A percentile compares a stretch with the other conserved stretches of the same genome.
These are phyloP conservation scores for Drosophila aff. DNA, from an alignment of 1,140 invertebrate species.

Conservation along the genomic window DNA sequence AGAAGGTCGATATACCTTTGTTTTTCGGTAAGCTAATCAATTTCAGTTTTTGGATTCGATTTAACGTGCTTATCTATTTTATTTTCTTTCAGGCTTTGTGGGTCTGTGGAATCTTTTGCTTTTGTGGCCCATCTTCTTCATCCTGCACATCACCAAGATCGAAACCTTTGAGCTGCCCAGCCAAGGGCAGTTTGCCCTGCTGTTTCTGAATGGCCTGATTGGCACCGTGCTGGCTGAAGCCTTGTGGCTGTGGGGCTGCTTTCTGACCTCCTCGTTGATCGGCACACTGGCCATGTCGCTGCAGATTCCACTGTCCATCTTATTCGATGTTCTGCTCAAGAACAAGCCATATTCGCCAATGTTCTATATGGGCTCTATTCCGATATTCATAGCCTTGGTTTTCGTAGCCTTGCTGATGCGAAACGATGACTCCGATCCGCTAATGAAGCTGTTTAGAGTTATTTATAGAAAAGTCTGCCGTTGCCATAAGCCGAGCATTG, in stretches of 20 bases:
- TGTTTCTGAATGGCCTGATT: conserved; percentile 94
- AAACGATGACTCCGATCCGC: conserved; percentile 95
- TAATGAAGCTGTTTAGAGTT: conserved; percentile 88
- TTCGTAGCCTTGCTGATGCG: conserved; percentile 91
- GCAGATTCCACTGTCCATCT: conserved; percentile 94
- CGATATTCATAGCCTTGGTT: conserved; percentile 92
- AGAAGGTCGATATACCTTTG: conserved; percentile 95
- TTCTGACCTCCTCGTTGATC: conserved; percentile 94
- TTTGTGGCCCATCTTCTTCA: conserved; percentile 94
- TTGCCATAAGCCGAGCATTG: conserved; percentile 86
- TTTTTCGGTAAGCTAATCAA: conserved; percentile 91
- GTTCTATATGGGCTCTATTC: conserved; percentile 93
- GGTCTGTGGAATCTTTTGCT: conserved; percentile 93
- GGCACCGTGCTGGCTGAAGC: conserved; percentile 94
- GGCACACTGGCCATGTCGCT: conserved; percentile 93
- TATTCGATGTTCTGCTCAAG: conserved; percentile 92
- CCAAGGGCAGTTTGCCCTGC: conserved; percentile 90
- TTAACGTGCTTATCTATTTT: conserved; percentile 1
- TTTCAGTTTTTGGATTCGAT: neutral
- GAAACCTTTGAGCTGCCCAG: conserved; percentile 94
- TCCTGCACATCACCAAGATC: conserved; percentile 91
- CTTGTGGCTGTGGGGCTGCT: conserved; percentile 96
- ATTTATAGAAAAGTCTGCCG: conserved; percentile 87
- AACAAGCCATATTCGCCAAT: conserved; percentile 90
- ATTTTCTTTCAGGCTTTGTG: conserved; percentile 90